These are phyloP conservation scores for Latheticus oryzae DNA, from an alignment of 2,888 invertebrate genomes.

Conservation along the genomic window DNA sequence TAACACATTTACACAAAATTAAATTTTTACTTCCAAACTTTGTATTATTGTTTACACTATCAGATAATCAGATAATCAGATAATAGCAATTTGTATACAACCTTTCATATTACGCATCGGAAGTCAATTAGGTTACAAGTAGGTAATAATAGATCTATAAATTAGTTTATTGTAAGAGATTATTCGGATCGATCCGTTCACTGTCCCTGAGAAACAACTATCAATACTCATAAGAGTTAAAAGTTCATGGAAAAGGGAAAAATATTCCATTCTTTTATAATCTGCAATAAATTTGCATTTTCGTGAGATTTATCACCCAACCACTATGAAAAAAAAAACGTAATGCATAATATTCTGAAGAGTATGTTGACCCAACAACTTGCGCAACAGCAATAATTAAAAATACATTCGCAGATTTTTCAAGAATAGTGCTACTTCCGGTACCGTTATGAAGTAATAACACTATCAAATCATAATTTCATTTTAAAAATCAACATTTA, in stretches of 20 bases:
- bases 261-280: slow-evolving; percentile 1
- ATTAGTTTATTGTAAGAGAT: slow-evolving; percentile 28
- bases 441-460: too few relatives aligned
- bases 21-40: too few relatives aligned
- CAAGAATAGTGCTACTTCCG: too few relatives aligned
- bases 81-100: slow-evolving; percentile 20
- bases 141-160: slow-evolving; percentile 29
- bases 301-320: slow-evolving; percentile 12
- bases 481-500: too few relatives aligned
- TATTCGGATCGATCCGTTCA: slow-evolving; percentile 24
- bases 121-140: slow-evolving; percentile 26
- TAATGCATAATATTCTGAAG: too few relatives aligned
- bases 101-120: slow-evolving; percentile 19
- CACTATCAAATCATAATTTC: too few relatives aligned
- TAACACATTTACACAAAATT: too few relatives aligned
- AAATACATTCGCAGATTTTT: too few relatives aligned
- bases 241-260: slow-evolving; percentile 20
- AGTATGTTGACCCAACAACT: slow-evolving; percentile 18
- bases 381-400: neutral
- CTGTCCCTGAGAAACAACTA: slow-evolving; percentile 22
- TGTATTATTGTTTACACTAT: too few relatives aligned
- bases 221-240: slow-evolving; percentile 8
- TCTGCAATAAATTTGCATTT: slow-evolving; percentile 20
- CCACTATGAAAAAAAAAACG: slow-evolving; percentile 17
- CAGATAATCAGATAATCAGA: slow-evolving; percentile 19